Percentiles rank a stretch among this genome's conserved stretches.
phyloP scores from a whole-genome alignment of 1,140 invertebrate species.

The Caenorhabditis briggsae region DNA sequence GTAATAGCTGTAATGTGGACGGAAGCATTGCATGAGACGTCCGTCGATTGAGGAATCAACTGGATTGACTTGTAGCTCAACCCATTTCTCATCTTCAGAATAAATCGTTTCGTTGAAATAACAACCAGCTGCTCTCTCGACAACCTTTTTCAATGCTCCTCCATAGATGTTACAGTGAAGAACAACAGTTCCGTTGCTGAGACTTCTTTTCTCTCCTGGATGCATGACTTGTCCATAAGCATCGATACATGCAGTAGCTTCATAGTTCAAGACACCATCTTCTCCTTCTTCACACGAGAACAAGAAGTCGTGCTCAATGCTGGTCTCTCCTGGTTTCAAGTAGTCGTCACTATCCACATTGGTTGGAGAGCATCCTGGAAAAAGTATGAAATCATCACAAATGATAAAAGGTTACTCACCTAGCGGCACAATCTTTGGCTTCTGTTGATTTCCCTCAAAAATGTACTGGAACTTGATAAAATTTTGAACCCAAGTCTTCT shows the following conservation, averaged over 20 bases:
- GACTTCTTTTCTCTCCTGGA: conserved; percentile 50
- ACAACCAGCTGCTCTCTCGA: conserved; percentile 63
- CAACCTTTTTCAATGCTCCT: conserved; percentile 64
- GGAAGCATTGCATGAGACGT: conserved; percentile 63
- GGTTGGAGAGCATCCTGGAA: conserved; percentile 57
- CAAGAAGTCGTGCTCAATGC: conserved; percentile 51
- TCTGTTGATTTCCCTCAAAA: conserved; percentile 60
- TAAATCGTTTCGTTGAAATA: conserved; percentile 63
- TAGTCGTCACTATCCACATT: conserved; percentile 49
- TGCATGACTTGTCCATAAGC: conserved; percentile 52
- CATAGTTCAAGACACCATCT: conserved; percentile 57
- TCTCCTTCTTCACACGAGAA: conserved; percentile 58
- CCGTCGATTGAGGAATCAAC: conserved; percentile 42
- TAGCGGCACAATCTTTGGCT: conserved; percentile 57
- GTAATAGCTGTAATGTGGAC: conserved; percentile 61
- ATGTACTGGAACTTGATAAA: conserved; percentile 59
- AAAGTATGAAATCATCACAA: too few species aligned
- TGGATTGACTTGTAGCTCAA: conserved; percentile 56
- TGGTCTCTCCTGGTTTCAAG: conserved; percentile 46
- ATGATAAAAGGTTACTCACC: conserved; percentile 14
- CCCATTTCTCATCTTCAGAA: conserved; percentile 57
- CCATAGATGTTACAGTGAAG: conserved; percentile 59
- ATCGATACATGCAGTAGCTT: conserved; percentile 59
- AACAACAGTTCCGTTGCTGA: conserved; percentile 61
- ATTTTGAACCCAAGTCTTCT: conserved; percentile 62